A percentile compares a stretch with the other conserved stretches of the same genome.
Conservation (phyloP, 2,113 vertebrate species). For the Hystrix brachyura region DNA sequence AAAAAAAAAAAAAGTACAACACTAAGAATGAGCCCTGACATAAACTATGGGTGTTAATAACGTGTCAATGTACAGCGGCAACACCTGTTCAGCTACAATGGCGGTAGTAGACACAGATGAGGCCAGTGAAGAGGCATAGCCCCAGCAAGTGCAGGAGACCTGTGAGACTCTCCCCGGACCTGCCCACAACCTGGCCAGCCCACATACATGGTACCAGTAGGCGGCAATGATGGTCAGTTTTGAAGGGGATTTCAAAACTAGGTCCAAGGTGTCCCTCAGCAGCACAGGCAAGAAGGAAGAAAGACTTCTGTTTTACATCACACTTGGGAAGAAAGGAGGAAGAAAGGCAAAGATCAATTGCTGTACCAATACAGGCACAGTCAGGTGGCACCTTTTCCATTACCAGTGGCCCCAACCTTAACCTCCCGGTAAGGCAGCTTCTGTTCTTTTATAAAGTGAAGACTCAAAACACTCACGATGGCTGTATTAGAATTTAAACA, state of each 20-base stretch:
- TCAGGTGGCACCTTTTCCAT: neutral
- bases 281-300: neutral
- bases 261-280: neutral
- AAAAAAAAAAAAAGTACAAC: neutral
- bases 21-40: neutral
- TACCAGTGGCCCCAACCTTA: neutral
- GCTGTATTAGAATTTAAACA: neutral
- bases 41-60: neutral
- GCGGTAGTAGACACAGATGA: neutral
- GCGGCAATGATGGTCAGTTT: neutral
- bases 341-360: neutral
- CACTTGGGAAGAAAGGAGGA: neutral
- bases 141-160: neutral
- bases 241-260: neutral
- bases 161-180: neutral
- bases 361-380: too few species aligned
- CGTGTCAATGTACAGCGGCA: neutral
- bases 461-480: neutral
- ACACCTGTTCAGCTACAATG: neutral
- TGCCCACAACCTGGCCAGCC: neutral
- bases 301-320: neutral
- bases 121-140: neutral
- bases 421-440: neutral
- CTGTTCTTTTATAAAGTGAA: neutral
- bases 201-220: neutral